These are phyloP conservation scores for Drosophila cognata DNA, from an alignment of 2,888 invertebrate species.

Conservation along the genomic window DNA sequence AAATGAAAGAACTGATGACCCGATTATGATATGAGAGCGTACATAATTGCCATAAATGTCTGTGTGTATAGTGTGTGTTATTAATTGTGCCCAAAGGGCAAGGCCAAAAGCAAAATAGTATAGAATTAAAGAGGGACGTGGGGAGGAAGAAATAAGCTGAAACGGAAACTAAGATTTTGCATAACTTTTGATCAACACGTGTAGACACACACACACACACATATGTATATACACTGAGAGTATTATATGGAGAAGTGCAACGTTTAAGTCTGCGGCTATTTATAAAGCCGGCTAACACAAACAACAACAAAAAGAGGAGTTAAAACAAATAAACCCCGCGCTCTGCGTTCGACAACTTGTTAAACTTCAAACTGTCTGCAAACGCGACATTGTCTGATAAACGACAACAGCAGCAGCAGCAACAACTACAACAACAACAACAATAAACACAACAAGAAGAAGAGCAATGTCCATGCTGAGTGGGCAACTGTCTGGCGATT, in stretches of 20 bases:
- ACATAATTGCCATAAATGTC: slow-evolving; percentile 40
- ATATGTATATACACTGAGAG: slow-evolving; percentile 5
- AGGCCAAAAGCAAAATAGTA: slow-evolving; percentile 18
- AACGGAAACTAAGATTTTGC: slow-evolving; percentile 36
- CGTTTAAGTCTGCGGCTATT: slow-evolving; percentile 51
- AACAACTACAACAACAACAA: slow-evolving; percentile 11
- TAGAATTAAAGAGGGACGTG: slow-evolving; percentile 13
- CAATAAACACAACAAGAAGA: slow-evolving; percentile 24
- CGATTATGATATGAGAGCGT: slow-evolving; percentile 60
- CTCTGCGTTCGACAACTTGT: slow-evolving; percentile 76
- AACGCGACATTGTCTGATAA: slow-evolving; percentile 81
- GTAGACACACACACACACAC: slow-evolving; percentile 15
- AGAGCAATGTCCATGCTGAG: slow-evolving; percentile 54
- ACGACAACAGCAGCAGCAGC: slow-evolving; percentile 59
- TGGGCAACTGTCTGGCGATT: slow-evolving; percentile 68
- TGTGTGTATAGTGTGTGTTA: slow-evolving; percentile 7
- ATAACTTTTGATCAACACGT: slow-evolving; percentile 53
- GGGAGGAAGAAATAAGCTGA: slow-evolving; percentile 1
- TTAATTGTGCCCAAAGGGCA: slow-evolving; percentile 30
- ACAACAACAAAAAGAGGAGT: slow-evolving; percentile 31
- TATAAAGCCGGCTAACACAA: slow-evolving; percentile 52
- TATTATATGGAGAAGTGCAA: slow-evolving; percentile 43
- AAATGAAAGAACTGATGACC: slow-evolving; percentile 50
- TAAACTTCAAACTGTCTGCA: slow-evolving; percentile 82
- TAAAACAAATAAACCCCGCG: slow-evolving; percentile 54